phyloP scores from a whole-genome alignment of 2,113 vertebrate species.

The Phrynosoma platyrhinos region DNA sequence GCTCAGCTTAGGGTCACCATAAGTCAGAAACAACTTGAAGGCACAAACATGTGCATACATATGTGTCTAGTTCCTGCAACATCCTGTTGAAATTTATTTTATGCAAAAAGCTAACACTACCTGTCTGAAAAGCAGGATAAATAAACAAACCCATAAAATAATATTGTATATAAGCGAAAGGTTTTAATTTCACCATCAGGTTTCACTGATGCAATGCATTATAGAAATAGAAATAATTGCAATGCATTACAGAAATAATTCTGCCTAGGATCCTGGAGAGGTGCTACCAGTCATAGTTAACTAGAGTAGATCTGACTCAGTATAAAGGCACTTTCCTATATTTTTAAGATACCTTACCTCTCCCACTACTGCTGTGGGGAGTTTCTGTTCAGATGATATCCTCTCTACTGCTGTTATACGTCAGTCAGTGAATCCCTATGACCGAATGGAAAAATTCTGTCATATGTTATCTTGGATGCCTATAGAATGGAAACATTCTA shows the following conservation, averaged over 20 bases:
- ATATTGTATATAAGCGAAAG: background rate
- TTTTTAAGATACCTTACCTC: background rate
- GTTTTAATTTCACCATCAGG: background rate
- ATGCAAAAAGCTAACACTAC: background rate
- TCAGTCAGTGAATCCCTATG: background rate
- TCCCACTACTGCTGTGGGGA: background rate
- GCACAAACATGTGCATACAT: conserved; percentile 14
- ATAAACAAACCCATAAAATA: background rate
- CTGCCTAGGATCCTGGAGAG: too few relatives aligned
- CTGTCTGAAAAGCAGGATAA: conserved; percentile 14
- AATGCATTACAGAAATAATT: background rate
- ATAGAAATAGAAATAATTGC: too few relatives aligned
- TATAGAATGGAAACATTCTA: background rate
- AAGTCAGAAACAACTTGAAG: too few relatives aligned
- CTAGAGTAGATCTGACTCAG: too few relatives aligned
- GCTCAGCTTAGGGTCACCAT: too few relatives aligned
- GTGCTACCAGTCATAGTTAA: too few relatives aligned
- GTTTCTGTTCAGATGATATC: background rate
- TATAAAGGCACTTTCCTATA: too few relatives aligned
- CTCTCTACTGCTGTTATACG: background rate
- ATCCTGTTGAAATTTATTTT: conserved; percentile 4
- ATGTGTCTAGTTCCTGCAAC: conserved; percentile 15
- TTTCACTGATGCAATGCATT: background rate
- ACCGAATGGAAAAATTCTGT: background rate
- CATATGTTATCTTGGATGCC: conserved; percentile 9